These are phyloP conservation scores for Parochlus steinenii DNA, from an alignment of 2,888 invertebrate species.

Conservation along the genomic window DNA sequence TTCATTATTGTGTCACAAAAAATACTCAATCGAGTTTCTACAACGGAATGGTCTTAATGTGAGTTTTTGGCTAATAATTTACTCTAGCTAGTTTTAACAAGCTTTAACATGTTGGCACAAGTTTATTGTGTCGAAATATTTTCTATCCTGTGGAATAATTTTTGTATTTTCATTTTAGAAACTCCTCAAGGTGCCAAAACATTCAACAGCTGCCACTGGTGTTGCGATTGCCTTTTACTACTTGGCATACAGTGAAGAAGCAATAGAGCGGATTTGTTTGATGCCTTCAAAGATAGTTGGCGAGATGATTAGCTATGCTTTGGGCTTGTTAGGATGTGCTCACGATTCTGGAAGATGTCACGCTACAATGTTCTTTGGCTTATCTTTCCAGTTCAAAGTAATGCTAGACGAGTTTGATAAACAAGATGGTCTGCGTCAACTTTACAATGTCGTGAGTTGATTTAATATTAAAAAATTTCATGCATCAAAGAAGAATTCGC, in stretches of 20 bases:
- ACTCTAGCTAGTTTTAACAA: background rate
- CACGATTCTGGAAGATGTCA: slow-evolving; percentile 96
- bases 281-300: slow-evolving; percentile 61
- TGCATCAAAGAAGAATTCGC: background rate
- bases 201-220: slow-evolving; percentile 89
- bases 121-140: background rate
- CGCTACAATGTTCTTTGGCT: slow-evolving; percentile 94
- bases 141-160: slow-evolving; percentile 10
- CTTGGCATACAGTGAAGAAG: slow-evolving; percentile 91
- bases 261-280: slow-evolving; percentile 88
- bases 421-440: slow-evolving; percentile 77
- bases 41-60: slow-evolving; percentile 72
- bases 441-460: slow-evolving; percentile 62
- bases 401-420: slow-evolving; percentile 89
- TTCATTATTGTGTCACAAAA: slow-evolving; percentile 90
- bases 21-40: slow-evolving; percentile 93
- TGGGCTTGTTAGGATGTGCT: slow-evolving; percentile 92
- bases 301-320: slow-evolving; percentile 71
- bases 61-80: slow-evolving; percentile 15
- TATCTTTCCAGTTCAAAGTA: slow-evolving; percentile 82
- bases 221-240: slow-evolving; percentile 94
- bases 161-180: slow-evolving; percentile 1
- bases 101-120: background rate
- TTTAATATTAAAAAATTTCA: slow-evolving; percentile 3
- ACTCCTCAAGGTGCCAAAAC: slow-evolving; percentile 75